phyloP scores from a whole-genome alignment of 2,113 vertebrate genomes.

The Jacana jacana region DNA sequence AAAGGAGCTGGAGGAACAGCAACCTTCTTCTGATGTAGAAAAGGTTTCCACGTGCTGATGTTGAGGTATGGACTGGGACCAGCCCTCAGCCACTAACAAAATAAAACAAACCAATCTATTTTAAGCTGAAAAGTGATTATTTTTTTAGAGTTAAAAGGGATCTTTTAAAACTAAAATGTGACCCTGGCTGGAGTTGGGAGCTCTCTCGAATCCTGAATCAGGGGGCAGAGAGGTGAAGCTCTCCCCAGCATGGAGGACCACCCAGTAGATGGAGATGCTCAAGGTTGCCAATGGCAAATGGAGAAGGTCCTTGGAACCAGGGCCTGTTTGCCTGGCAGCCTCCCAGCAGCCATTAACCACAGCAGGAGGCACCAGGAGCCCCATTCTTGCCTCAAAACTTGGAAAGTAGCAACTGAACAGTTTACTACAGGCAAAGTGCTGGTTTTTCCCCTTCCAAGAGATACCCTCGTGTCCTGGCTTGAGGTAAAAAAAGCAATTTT shows the following conservation, averaged over 20 bases:
- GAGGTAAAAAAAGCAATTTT: not conserved
- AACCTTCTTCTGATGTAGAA: not conserved
- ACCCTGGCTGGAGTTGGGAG: not conserved
- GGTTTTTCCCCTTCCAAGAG: not conserved
- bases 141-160: too few relatives aligned
- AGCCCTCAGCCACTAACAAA: not conserved
- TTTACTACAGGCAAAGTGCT: not conserved
- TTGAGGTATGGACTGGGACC: not conserved
- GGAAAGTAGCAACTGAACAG: not conserved
- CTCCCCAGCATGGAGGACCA: not conserved
- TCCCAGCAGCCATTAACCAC: not conserved
- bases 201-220: not conserved
- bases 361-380: not conserved
- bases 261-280: not conserved
- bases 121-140: not conserved
- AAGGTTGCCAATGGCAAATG: not conserved
- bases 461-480: not conserved
- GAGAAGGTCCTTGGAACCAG: not conserved
- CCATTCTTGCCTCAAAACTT: not conserved
- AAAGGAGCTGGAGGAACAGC: not conserved
- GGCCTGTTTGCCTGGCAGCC: not conserved
- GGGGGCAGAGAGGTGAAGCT: not conserved
- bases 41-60: rapidly evolving
- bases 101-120: not conserved
- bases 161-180: not conserved